Evolutionary conservation across 92 coral and sea anemone genomes (phyloP), one percentile per base, ranked within the genome.

Genomic region (Chrysogorgia sp.): DNA sequence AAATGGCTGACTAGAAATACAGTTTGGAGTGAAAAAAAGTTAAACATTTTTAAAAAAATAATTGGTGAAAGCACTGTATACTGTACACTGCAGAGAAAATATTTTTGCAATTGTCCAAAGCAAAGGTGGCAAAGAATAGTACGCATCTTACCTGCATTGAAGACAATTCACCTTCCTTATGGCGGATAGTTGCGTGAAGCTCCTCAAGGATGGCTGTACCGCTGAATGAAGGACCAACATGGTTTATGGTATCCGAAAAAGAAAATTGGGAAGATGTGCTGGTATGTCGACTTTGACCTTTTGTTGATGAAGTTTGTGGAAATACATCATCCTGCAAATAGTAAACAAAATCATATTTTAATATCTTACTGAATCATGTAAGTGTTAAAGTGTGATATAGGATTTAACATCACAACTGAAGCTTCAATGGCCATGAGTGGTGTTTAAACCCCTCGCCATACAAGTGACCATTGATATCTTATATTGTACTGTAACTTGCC

Each of bases 121-220:
- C n/a, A n/a, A n/a, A n/a, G n/a, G n/a, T n/a, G n/a, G n/a, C n/a
- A n/a, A n/a, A n/a, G n/a, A 40, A 21, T 19, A 10, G 8, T 22
- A 14, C 30, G 34, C 49, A 22, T 13, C 53, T n/a, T 28, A 94
- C 99, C 88, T 96, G 97, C 81, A 96, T 67, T 58, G 92, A 84
- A 41, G 74, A 84, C n/a, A 92, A 81, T 81, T 91, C 99, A n/a
- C 99, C 99, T 68, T 96, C 99, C 64, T 96, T 96, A 72, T 89
- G 97, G 50, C 91, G 86, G 35, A 96, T 87, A 49, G 92, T 93
- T 85, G 99, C 99, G 83, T 90, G 99, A 57, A 96, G 83, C 72
- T 96, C 83, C 58, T 91, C 99, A 14, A 96, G 86, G 63, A 92
- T 56, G 8, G 90, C 88, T 57, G 92, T 88, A 10, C 97, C 85